Evolutionary conservation across 2,888 invertebrate genomes (phyloP), one percentile per base, ranked within the genome.

Genomic region (Pheosia tremula): DNA sequence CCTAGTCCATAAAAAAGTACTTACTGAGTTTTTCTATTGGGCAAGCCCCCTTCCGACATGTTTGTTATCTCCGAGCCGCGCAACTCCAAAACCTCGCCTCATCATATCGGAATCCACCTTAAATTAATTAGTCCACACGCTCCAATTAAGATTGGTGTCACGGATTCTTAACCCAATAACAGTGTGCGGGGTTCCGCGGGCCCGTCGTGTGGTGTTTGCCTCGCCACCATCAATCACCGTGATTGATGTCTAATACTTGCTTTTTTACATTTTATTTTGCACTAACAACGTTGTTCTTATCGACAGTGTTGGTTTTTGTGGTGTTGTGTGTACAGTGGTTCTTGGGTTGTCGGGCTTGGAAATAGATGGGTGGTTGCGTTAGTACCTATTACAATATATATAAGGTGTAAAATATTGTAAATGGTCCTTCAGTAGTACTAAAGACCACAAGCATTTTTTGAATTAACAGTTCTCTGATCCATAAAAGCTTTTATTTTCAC

Each of bases 241-340:
- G 90, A 91, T 90, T 84, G 89, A 91, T 89, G 84, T 64, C 72
- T 75, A 66, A 70, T 69, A 79, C 74, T 77, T 62, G 77, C 74
- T 81, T 77, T 78, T 72, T 70, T 74, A 67, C 76, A 68, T 77
- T 82, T 81, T 82, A 84, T 84, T 84, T 82, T 83, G 80, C 82
- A 71, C 71, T 78, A 72, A 75, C 69, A 67, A 75, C 74, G 68
- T 71, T 73, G 73, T 66, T 69, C 70, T 78, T 78, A 79, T 81
- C 71, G 61, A 69, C 61, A 61, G 61, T 69, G 65, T 67, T 63
- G 57, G 67, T 69, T 75, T 60, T 68, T 64, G 71, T 74, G 74
- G 71, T 74, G 74, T 43, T 49, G 69, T 61, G 72, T 55, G 56
- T 52, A 61, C 63, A 72, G 69, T 67, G 58, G 49, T 57, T 45